A percentile compares a stretch with the other conserved stretches of the same genome.
These are phyloP conservation scores for Cololabis saira DNA, from an alignment of 2,113 vertebrate species.

Conservation along the genomic window DNA sequence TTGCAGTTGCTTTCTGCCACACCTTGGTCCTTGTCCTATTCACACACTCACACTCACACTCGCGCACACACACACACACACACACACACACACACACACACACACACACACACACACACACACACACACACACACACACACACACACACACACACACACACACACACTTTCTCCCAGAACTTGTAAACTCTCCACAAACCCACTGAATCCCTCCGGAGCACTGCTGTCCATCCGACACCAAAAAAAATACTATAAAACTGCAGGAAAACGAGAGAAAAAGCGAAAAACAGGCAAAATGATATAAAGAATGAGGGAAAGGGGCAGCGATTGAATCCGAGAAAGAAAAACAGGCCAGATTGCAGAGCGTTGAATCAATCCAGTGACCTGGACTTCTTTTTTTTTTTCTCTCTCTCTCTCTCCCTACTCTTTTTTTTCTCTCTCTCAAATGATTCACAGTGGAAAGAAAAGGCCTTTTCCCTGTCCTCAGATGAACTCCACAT, in stretches of 20 bases:
- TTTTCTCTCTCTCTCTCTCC: neutral
- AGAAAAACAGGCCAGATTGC: constrained; percentile 82
- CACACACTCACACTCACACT: no score
- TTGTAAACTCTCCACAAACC: constrained; percentile 77
- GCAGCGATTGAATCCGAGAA: constrained; percentile 38
- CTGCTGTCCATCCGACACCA: constrained; percentile 79
- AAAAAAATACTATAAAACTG: constrained; percentile 49
- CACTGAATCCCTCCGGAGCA: constrained; percentile 77
- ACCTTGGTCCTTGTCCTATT: neutral
- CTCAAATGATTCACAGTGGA: constrained; percentile 87
- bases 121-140: neutral
- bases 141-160: neutral
- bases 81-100: no score
- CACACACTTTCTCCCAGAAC: constrained; percentile 70
- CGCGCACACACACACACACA: no score
- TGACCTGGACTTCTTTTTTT: constrained; percentile 68
- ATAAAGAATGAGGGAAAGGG: constrained; percentile 72
- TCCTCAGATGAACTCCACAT: constrained; percentile 89
- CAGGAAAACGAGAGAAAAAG: constrained; percentile 33
- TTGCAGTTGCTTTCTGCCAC: constrained; percentile 55
- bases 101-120: neutral
- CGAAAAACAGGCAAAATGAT: constrained; percentile 72
- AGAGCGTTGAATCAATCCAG: constrained; percentile 83
- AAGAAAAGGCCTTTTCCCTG: constrained; percentile 86
- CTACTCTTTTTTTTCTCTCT: constrained; percentile 42